These are phyloP conservation scores for Diprion similis DNA, from an alignment of 1,140 invertebrate species.

Conservation along the genomic window DNA sequence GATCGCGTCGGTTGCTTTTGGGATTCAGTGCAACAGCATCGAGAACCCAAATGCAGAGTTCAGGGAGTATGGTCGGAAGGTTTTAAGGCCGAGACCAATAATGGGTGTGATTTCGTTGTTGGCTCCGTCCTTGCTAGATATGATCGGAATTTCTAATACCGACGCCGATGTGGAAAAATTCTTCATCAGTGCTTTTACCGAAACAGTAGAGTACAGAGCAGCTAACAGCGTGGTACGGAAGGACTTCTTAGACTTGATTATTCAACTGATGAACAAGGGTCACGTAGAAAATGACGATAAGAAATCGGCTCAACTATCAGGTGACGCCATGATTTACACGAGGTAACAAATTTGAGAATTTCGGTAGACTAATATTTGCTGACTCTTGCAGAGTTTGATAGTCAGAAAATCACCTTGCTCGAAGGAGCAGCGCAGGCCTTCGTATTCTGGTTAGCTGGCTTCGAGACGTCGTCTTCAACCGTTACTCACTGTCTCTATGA, in stretches of 20 bases:
- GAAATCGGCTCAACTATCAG: neutral
- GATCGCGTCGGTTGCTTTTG: constrained; percentile 66
- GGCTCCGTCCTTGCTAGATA: constrained; percentile 18
- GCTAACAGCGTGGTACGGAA: constrained; percentile 58
- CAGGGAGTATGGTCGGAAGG: constrained; percentile 30
- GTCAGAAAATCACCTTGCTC: constrained; percentile 33
- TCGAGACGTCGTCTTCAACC: constrained; percentile 49
- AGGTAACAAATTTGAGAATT: no score
- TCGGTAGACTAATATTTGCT: neutral
- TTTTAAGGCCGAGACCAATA: constrained; percentile 46
- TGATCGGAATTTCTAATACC: constrained; percentile 21
- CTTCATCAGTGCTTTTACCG: constrained; percentile 55
- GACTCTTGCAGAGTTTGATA: constrained; percentile 54
- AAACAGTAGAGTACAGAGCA: constrained; percentile 59
- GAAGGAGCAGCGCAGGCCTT: constrained; percentile 36
- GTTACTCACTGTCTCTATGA: constrained; percentile 43
- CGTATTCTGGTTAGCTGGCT: constrained; percentile 50
- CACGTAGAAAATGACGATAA: constrained; percentile 22
- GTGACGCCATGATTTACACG: neutral
- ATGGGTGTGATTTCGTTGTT: constrained; percentile 22
- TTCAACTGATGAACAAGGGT: constrained; percentile 61
- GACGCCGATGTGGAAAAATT: constrained; percentile 55
- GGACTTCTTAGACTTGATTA: constrained; percentile 66
- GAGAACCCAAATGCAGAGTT: constrained; percentile 50
- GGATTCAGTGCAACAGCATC: constrained; percentile 63